These are phyloP conservation scores for Drosophila pullipes DNA, from an alignment of 2,888 invertebrate species.

Conservation along the genomic window DNA sequence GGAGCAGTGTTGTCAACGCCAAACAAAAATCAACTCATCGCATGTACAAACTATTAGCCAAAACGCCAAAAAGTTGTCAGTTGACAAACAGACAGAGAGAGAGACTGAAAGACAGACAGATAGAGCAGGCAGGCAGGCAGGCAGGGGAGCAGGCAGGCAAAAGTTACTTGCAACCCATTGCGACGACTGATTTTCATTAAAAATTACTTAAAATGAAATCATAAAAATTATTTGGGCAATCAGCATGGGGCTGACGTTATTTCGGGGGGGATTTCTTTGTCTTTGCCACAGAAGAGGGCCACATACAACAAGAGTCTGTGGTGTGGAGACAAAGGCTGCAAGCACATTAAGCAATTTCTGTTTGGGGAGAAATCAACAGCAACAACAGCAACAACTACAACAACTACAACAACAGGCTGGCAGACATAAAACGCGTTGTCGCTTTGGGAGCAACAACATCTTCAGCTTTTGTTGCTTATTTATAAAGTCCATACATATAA, in stretches of 20 bases:
- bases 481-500: constrained; percentile 43
- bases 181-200: constrained; percentile 80
- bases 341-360: constrained; percentile 69
- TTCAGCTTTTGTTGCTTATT: constrained; percentile 67
- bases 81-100: constrained; percentile 3
- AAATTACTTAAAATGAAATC: constrained; percentile 83
- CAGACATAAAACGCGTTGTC: constrained; percentile 16
- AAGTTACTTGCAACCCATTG: constrained; percentile 38
- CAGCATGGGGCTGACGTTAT: constrained; percentile 56
- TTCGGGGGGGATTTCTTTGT: constrained; percentile 44
- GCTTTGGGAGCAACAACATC: constrained; percentile 65
- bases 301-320: background rate
- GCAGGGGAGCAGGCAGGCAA: background rate
- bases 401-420: constrained; percentile 12
- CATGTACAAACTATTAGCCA: constrained; percentile 78
- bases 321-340: constrained; percentile 65
- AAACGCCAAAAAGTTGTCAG: constrained; percentile 71
- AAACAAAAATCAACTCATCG: constrained; percentile 67
- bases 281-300: constrained; percentile 30
- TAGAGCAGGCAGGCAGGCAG: background rate
- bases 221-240: constrained; percentile 70
- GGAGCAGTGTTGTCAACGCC: constrained; percentile 62
- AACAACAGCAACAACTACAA: constrained; percentile 22
- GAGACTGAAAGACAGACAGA: background rate
- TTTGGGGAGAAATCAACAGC: constrained; percentile 55